Evolutionary conservation across 2,888 invertebrate species (phyloP).

Genomic region (Apamea monoglypha): DNA sequence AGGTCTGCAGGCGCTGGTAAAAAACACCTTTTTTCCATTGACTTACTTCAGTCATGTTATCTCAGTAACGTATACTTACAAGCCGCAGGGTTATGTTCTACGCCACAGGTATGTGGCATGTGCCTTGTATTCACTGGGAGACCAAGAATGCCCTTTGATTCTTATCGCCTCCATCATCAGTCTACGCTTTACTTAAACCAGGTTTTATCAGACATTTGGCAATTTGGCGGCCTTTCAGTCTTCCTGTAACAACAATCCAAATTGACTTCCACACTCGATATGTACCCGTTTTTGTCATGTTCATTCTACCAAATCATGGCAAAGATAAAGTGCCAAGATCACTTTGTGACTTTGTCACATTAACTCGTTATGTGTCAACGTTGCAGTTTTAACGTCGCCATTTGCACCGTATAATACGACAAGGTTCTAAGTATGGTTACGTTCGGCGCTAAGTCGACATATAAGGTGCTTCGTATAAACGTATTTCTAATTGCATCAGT

Average conservation of each 20-base stretch:
- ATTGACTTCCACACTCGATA: not conserved
- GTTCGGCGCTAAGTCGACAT: not conserved
- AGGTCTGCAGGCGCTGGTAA: slow-evolving; percentile 72
- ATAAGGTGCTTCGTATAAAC: not conserved
- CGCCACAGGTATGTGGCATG: not conserved
- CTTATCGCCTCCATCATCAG: not conserved
- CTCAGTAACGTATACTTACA: not conserved
- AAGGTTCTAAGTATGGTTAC: not conserved
- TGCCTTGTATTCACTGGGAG: not conserved
- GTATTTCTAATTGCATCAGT: not conserved
- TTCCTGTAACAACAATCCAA: not conserved
- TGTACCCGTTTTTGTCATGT: not conserved
- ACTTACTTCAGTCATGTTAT: not conserved
- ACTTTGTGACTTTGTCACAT: not conserved
- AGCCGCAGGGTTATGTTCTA: not conserved
- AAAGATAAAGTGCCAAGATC: not conserved
- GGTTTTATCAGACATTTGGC: not conserved
- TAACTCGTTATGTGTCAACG: not conserved
- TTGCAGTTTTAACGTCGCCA: not conserved
- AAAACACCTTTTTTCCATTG: not conserved
- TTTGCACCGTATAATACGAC: not conserved
- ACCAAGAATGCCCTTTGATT: not conserved
- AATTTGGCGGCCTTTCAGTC: no score
- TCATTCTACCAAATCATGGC: not conserved
- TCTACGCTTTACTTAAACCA: not conserved